Base-by-base conservation (phyloP, 2,797 vertebrate genomes). In the Microctenopoma steveboyesi region DNA sequence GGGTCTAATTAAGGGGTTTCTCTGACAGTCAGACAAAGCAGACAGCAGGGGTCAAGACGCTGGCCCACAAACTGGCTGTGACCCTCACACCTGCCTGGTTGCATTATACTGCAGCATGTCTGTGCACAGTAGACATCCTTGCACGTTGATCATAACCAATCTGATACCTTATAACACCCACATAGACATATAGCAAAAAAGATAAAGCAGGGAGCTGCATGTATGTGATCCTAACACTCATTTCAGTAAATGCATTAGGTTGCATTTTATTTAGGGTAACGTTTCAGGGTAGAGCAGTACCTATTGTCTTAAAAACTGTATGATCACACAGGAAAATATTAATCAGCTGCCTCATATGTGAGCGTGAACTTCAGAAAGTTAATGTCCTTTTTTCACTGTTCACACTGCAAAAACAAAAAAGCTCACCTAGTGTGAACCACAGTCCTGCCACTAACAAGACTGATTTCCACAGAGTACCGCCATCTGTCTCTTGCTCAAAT, bases 351-450 rank as follows among this genome's bases (percentile, higher is more conserved):
- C 1, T 15, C 12, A 4, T 59, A n/a, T 91, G 88, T 54, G 82
- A 94, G 88, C 58, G 89, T 92, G 92, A 22, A 22, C 22, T 22
- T 22, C 92, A 92, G 88, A 89, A 91, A 95, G 95, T 95, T 95
- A 95, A 95, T 86, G 91, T 86, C 92, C 92, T 73, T 85, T 88
- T 90, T 90, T 92, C 90, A 82, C 89, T 89, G 93, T 92, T 94
- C 89, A 91, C 90, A 91, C 91, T 93, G 93, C 93, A 95, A 94
- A 95, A 95, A 95, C 92, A 95, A 95, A 94, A 15, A 93, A 92
- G 91, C 92, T 95, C 89, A 87, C 89, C 90, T 84, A 92, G 93
- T 46, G 70, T 76, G 82, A 91, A 92, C 88, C 91, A 4, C 1
- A 88, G 92, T 86, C 90, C 83, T 81, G 75, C 72, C 90, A 88